Conservation (phyloP, 2,888 invertebrate species). For the Dolomedes plantarius region DNA sequence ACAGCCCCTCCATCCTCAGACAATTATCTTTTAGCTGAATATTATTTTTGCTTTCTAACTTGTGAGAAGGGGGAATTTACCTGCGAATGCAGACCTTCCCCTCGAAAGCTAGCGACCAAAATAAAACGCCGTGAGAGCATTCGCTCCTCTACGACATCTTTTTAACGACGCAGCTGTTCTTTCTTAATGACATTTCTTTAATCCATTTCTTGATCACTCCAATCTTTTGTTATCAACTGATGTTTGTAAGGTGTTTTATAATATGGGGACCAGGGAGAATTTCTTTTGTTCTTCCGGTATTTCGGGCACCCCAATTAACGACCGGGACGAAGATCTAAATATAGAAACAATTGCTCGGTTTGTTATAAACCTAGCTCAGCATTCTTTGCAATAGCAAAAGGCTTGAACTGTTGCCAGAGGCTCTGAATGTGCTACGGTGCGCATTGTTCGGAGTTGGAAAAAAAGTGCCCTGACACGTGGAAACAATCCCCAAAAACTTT, state of each 20-base stretch:
- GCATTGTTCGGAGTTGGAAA: slow-evolving; percentile 52
- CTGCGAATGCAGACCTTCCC: slow-evolving; percentile 21
- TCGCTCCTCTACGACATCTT: slow-evolving; percentile 28
- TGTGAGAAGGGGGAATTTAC: slow-evolving; percentile 15
- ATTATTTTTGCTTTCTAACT: neutral
- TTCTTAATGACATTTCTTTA: slow-evolving; percentile 49
- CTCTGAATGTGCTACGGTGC: slow-evolving; percentile 28
- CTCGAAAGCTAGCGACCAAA: slow-evolving; percentile 48
- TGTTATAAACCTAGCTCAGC: slow-evolving; percentile 50
- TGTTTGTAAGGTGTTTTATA: slow-evolving; percentile 28
- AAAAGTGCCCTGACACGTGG: slow-evolving; percentile 15
- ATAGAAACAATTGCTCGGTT: slow-evolving; percentile 58
- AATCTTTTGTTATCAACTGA: slow-evolving; percentile 36
- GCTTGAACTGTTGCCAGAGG: slow-evolving; percentile 60
- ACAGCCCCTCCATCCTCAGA: neutral
- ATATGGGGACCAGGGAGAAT: slow-evolving; percentile 8
- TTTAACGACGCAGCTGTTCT: slow-evolving; percentile 39
- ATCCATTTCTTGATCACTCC: slow-evolving; percentile 35
- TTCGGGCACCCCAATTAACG: slow-evolving; percentile 62
- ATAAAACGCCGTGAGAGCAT: slow-evolving; percentile 52
- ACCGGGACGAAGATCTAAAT: slow-evolving; percentile 44
- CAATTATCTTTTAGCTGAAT: neutral
- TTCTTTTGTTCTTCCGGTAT: slow-evolving; percentile 39
- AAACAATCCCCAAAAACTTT: slow-evolving; percentile 3
- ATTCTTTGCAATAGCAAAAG: slow-evolving; percentile 68